Percentiles rank a stretch among this genome's conserved stretches.
These are phyloP conservation scores for Sebastes oblongus DNA, from an alignment of 2,797 vertebrate species.

Conservation along the genomic window DNA sequence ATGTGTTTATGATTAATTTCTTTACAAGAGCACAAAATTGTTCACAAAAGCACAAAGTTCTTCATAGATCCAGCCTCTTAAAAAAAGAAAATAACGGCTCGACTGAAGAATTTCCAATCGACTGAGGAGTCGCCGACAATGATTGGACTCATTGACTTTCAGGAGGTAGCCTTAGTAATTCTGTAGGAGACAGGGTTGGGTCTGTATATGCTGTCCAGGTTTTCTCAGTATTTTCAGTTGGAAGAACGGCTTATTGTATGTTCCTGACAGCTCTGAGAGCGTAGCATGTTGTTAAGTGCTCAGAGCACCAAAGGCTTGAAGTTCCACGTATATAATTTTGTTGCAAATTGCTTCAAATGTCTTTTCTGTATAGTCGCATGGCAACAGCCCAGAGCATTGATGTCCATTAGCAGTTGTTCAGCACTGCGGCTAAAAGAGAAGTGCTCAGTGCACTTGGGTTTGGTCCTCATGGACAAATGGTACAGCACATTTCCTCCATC, in stretches of 20 bases:
- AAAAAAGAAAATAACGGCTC: too few relatives aligned
- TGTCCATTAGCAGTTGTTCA: not conserved
- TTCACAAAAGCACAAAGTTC: too few relatives aligned
- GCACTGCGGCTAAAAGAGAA: not conserved
- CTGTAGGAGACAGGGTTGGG: not conserved
- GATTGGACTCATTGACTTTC: too few relatives aligned
- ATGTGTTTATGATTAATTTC: too few relatives aligned
- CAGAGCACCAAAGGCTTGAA: slow-evolving; percentile 6
- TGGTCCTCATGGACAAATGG: not conserved
- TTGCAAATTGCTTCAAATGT: slow-evolving; percentile 5
- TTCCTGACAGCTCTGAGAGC: not conserved
- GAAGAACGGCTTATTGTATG: not conserved
- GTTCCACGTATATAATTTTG: not conserved
- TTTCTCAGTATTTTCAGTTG: not conserved
- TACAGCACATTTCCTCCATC: not conserved
- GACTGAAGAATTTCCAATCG: too few relatives aligned
- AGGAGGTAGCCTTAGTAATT: too few relatives aligned
- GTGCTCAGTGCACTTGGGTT: not conserved
- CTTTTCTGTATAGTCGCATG: slow-evolving; percentile 3
- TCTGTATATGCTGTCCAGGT: not conserved
- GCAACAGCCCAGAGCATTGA: not conserved
- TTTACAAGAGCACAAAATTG: too few relatives aligned
- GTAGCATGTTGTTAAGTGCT: slow-evolving; percentile 2
- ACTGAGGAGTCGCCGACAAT: too few relatives aligned
- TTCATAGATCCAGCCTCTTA: too few relatives aligned